Base-by-base conservation (phyloP, 2,797 vertebrate species). In the Carduelis carduelis region DNA sequence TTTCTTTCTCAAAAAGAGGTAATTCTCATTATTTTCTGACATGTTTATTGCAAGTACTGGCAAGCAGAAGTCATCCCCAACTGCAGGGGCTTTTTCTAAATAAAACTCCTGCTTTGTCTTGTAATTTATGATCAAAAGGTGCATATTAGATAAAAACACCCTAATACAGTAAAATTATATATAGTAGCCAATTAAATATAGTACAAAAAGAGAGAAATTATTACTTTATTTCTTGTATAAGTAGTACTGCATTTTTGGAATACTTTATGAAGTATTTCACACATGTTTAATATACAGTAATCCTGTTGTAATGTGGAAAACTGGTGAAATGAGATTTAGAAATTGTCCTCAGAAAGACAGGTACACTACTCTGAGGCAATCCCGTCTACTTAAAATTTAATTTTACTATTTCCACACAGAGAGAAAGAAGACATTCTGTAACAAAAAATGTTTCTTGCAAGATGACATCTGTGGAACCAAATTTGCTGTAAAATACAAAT, bases 351-450 rank as follows among this genome's bases (percentile, higher is more conserved):
- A 20, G 66, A 77, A 92, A 57, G 57, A 22, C 16, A 28, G 13
- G 18, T 82, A 46, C 13, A 12, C 32, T 72, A 49, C 11, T 66
- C 37, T 60, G 27, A 92, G 44, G 52, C 61, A 94, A 87, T 74
- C 21, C 75, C 35, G 74, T 89, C 90, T 89, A 88, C 78, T 90
- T 93, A 84, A 89, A 88, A 85, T 75, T 83, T 79, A 14, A 44
- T 92, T 88, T 94, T 89, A 37, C 47, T 34, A 10, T 87, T 89
- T 53, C 57, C 60, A 85, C 34, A 57, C 64, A 82, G 57, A 75
- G 15, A 72, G 26, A 81, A 86, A 57, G 16, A 72, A 72, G 4
- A 8, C 6, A 35, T 27, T 82, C n/a, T 76, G 0, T 85, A 87
- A 57, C 43, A 89, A 94, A 92, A 57, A 35, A 20, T 71, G 20